A percentile compares a stretch with the other conserved stretches of the same genome.
phyloP scores from a whole-genome alignment of 2,888 invertebrate genomes.

The Gibbula magus region DNA sequence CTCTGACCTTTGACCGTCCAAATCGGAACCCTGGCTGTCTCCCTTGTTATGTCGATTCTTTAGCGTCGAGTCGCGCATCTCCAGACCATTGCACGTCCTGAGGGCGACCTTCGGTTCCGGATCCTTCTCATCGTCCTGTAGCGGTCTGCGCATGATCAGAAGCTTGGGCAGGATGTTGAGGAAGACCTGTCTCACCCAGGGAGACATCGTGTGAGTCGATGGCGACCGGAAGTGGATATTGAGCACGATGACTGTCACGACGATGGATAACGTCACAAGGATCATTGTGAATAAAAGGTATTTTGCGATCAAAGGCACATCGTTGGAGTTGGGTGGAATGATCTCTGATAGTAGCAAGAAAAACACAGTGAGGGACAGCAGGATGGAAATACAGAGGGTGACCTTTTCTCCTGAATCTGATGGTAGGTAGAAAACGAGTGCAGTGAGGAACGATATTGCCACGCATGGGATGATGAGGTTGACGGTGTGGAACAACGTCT shows the following conservation, averaged over 20 bases:
- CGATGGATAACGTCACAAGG: slow-evolving; percentile 75
- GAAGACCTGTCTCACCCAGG: slow-evolving; percentile 97
- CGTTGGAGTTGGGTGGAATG: slow-evolving; percentile 98
- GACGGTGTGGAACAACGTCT: slow-evolving; percentile 94
- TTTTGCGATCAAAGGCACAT: slow-evolving; percentile 81
- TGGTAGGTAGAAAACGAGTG: slow-evolving; percentile 96
- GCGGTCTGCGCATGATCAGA: slow-evolving; percentile 91
- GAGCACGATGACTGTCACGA: slow-evolving; percentile 84
- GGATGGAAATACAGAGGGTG: slow-evolving; percentile 97
- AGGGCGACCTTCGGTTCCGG: slow-evolving; percentile 54
- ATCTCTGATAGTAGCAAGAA: slow-evolving; percentile 96
- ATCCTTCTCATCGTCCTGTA: slow-evolving; percentile 54
- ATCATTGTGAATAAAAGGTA: slow-evolving; percentile 80
- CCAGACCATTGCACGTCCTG: slow-evolving; percentile 73
- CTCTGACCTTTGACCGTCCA: not conserved
- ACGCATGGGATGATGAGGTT: slow-evolving; percentile 82
- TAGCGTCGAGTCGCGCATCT: slow-evolving; percentile 59
- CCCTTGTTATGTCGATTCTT: not conserved
- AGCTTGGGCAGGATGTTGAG: slow-evolving; percentile 95
- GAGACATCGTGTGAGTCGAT: slow-evolving; percentile 98
- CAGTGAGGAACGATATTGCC: slow-evolving; percentile 96
- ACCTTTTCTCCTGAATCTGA: slow-evolving; percentile 99
- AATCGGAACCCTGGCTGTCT: not conserved
- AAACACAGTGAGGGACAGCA: slow-evolving; percentile 98
- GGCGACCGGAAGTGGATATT: slow-evolving; percentile 90